Conservation (phyloP, 2,888 invertebrate species). For the Bimastos eiseni region DNA sequence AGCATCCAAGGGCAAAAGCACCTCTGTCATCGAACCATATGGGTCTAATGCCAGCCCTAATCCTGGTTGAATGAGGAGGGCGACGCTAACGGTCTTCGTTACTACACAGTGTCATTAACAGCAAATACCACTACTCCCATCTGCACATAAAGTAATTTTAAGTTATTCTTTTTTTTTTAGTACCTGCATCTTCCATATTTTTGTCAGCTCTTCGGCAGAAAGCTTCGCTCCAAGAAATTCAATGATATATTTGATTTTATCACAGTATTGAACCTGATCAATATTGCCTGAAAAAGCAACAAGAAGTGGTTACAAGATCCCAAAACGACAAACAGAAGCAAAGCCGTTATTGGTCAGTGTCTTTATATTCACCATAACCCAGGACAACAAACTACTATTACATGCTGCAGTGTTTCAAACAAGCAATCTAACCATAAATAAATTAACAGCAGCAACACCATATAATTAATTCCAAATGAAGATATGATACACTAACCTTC, state of each 20-base stretch:
- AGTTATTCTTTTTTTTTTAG: not conserved
- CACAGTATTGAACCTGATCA: constrained; percentile 66
- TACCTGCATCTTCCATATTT: constrained; percentile 66
- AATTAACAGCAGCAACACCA: not conserved
- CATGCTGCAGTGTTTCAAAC: not conserved
- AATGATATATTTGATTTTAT: constrained; percentile 65
- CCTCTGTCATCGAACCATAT: too few relatives aligned
- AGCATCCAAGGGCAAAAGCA: too few relatives aligned
- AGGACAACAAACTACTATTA: not conserved
- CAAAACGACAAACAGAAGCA: not conserved
- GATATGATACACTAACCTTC: constrained; percentile 54
- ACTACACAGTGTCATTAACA: too few relatives aligned
- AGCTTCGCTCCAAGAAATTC: constrained; percentile 65
- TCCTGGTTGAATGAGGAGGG: too few relatives aligned
- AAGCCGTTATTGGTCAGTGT: not conserved
- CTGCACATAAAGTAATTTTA: not conserved
- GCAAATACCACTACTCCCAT: too few relatives aligned
- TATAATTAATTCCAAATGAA: not conserved
- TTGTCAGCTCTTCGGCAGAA: constrained; percentile 63
- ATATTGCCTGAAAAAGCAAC: constrained; percentile 55
- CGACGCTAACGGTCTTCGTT: too few relatives aligned
- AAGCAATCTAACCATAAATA: not conserved
- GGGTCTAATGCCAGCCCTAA: too few relatives aligned
- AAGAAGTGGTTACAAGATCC: not conserved
- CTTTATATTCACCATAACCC: not conserved